Conservation (phyloP, 2,113 vertebrate genomes). For the Leptosomus discolor region DNA sequence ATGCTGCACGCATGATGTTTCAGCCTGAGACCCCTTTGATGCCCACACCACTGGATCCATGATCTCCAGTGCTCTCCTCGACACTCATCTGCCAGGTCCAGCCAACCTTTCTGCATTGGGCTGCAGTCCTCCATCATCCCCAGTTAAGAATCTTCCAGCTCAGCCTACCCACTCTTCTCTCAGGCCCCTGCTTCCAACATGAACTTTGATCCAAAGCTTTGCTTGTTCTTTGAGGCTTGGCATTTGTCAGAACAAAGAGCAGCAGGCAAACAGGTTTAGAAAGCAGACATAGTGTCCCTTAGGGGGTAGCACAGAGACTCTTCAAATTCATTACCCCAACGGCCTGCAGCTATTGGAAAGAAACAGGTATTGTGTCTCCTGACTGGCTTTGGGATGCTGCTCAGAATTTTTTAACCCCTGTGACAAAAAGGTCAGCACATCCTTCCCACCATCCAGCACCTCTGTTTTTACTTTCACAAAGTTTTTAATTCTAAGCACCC, state of each 20-base stretch:
- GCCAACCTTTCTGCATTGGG: background rate
- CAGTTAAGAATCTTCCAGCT: background rate
- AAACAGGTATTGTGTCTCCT: background rate
- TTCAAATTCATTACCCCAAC: conserved; percentile 13
- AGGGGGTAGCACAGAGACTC: background rate
- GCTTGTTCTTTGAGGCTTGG: conserved; percentile 7
- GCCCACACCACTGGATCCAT: background rate
- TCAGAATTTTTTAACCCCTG: background rate
- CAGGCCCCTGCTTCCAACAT: background rate
- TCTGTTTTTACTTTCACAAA: background rate
- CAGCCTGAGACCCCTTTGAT: background rate
- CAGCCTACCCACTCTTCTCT: background rate
- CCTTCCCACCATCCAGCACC: background rate
- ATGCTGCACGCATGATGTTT: background rate
- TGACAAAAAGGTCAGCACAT: background rate
- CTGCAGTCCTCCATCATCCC: background rate
- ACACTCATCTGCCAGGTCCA: background rate
- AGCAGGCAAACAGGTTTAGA: background rate
- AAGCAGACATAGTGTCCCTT: conserved; percentile 4
- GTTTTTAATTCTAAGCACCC: background rate
- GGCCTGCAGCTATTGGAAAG: background rate
- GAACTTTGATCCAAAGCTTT: conserved; percentile 10
- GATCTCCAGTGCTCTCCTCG: background rate
- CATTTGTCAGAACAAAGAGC: conserved; percentile 48
- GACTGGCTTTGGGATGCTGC: background rate